Evolutionary conservation across 2,113 vertebrate species (phyloP), one percentile per base, ranked within the genome.

Genomic region (Oostethus manadensis): DNA sequence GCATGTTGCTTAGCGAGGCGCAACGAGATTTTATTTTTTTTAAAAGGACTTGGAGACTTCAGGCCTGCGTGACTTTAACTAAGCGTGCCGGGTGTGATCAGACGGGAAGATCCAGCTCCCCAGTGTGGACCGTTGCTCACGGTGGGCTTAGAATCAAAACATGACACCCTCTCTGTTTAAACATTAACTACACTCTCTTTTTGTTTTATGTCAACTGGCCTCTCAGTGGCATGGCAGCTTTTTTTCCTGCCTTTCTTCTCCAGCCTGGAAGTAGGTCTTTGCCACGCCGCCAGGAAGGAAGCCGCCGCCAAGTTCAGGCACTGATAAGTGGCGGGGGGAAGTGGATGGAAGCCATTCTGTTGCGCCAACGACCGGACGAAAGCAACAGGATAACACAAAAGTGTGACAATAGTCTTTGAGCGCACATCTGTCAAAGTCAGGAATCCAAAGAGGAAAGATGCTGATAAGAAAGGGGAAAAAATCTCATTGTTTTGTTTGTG

Each of bases 201-300:
- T 42, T 42, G 3, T 42, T 40, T 13, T 11, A 40, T 13, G 10
- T 13, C 38, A 22, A 50, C 48, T 20, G 48, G 48, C 9, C 51
- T 14, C 33, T 9, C 6, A 6, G 20, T 42, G 35, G 3, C 43
- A 2, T 22, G 16, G 15, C 7, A 22, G 22, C 22, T 26, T 57
- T 46, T 13, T 80, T 82, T 89, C 89, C 89, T 88, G 83, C 76
- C 15, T 88, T 89, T 90, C 86, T 87, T 86, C 78, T 84, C 48
- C 64, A 69, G 66, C 58, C 20, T 70, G 68, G 77, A 86, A 80
- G 75, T 76, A 56, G 63, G 78, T 42, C 13, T 14, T 70, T 74
- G 68, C 78, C 82, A 64, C 82, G 67, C 44, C 60, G 62, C 58
- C 79, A 89, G 89, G 89, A 89, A 91, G 89, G 89, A 89, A 90